Percentiles rank a stretch among this genome's conserved stretches.
Conservation (phyloP, 2,113 vertebrate species). For the Microtus ochrogaster region DNA sequence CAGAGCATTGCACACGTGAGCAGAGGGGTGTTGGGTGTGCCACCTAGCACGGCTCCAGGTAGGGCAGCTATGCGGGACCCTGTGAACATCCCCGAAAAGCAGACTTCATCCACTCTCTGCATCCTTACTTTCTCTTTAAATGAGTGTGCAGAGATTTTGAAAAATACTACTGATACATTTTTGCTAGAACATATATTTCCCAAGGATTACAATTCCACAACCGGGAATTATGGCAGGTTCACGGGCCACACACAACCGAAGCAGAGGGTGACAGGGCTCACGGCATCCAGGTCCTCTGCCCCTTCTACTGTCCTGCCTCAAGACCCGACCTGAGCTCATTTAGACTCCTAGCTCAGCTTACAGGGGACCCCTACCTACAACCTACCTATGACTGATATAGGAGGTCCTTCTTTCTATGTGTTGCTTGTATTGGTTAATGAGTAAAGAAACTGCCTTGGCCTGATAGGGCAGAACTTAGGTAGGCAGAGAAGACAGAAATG, state of each 20-base stretch:
- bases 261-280: rapidly evolving
- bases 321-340: not conserved
- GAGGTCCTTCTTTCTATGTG: too few relatives aligned
- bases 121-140: not conserved
- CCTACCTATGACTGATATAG: not conserved
- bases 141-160: not conserved
- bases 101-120: not conserved
- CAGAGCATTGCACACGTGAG: not conserved
- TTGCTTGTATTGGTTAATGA: too few relatives aligned
- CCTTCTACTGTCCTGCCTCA: not conserved
- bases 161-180: not conserved
- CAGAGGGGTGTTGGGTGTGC: too few relatives aligned
- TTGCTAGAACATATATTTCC: not conserved
- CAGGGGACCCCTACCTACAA: not conserved
- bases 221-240: too few relatives aligned
- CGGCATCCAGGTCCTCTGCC: not conserved
- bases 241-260: not conserved
- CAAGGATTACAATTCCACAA: not conserved
- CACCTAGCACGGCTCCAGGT: not conserved
- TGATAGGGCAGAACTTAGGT: too few relatives aligned
- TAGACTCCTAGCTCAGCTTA: not conserved
- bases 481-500: too few relatives aligned
- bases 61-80: not conserved
- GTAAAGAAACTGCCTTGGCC: too few relatives aligned
- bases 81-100: not conserved